phyloP scores from a whole-genome alignment of 2,113 vertebrate genomes.

The Rallus limicola region DNA sequence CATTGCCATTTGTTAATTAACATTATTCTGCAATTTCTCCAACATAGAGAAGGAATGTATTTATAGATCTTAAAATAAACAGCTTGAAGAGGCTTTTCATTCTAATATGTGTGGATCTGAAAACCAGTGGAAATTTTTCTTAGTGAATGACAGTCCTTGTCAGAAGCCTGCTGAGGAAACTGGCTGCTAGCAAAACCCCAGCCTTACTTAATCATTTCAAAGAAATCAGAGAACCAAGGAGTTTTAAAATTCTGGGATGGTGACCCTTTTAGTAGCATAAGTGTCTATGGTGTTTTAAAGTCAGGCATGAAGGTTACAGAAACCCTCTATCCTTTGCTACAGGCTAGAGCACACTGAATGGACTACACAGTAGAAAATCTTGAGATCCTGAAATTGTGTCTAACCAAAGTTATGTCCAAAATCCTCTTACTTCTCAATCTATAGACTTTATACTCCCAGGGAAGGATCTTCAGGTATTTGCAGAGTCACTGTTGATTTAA shows the following conservation, averaged over 20 bases:
- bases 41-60: background rate
- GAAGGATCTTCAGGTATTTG: background rate
- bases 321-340: background rate
- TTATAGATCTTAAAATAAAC: background rate
- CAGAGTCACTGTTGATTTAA: background rate
- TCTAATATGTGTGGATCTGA: background rate
- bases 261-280: background rate
- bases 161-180: background rate
- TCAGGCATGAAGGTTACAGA: background rate
- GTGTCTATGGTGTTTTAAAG: background rate
- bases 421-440: background rate
- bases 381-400: background rate
- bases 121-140: background rate
- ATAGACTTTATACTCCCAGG: background rate
- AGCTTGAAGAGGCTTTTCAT: background rate
- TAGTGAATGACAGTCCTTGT: background rate
- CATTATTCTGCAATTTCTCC: conserved; percentile 2
- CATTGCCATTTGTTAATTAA: background rate
- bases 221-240: background rate
- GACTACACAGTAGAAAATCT: background rate
- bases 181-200: background rate
- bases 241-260: background rate
- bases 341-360: background rate
- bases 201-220: background rate
- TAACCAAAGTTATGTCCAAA: background rate